A percentile compares a stretch with the other conserved stretches of the same genome.
phyloP scores from a whole-genome alignment of 1,140 invertebrate species.

The Drosophila malerkotliana region DNA sequence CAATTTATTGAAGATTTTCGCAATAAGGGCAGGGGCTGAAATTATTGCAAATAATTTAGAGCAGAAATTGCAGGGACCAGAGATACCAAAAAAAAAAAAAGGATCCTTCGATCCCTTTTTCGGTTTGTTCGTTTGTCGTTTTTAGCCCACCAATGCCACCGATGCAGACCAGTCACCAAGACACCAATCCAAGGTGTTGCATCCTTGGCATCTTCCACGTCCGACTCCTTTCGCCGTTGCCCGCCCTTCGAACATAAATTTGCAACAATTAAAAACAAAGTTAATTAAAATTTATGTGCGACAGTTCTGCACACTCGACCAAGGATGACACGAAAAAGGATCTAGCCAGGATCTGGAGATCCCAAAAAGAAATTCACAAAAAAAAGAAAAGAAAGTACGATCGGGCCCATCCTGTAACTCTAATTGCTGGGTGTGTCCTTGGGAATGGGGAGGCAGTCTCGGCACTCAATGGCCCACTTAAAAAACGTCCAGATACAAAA shows the following conservation, averaged over 20 bases:
- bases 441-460: conserved; percentile 27
- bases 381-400: conserved; percentile 22
- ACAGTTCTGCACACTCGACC: conserved; percentile 66
- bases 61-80: conserved; percentile 67
- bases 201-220: conserved; percentile 17
- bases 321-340: background rate
- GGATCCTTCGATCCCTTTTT: conserved; percentile 55
- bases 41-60: conserved; percentile 83
- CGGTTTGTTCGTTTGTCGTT: conserved; percentile 72
- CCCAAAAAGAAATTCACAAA: conserved; percentile 5
- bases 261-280: conserved; percentile 82
- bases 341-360: background rate
- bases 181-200: background rate
- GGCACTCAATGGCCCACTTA: conserved; percentile 50
- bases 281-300: conserved; percentile 83
- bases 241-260: conserved; percentile 72
- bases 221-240: conserved; percentile 18
- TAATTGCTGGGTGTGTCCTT: conserved; percentile 77
- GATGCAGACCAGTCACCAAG: background rate
- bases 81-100: background rate
- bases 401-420: conserved; percentile 42
- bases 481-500: conserved; percentile 9
- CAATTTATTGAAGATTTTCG: conserved; percentile 29
- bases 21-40: conserved; percentile 43
- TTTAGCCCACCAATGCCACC: conserved; percentile 6